phyloP scores from a whole-genome alignment of 2,113 vertebrate genomes.

The Bos javanicus region DNA sequence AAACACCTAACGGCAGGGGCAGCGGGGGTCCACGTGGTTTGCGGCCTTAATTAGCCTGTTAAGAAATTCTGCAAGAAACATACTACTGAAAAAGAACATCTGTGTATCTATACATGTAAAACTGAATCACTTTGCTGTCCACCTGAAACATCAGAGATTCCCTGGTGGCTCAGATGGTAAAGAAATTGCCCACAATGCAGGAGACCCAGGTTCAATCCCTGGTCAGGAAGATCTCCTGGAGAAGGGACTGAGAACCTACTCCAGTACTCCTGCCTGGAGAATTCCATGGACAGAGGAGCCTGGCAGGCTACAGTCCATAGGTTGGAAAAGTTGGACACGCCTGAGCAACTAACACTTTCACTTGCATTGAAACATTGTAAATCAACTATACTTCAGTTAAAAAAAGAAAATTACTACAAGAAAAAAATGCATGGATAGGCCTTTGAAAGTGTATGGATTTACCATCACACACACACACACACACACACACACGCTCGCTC shows the following conservation, averaged over 20 bases:
- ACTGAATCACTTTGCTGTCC: background rate
- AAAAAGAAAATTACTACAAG: background rate
- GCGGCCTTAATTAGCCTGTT: slow-evolving; percentile 19
- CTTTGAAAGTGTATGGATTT: slow-evolving; percentile 23
- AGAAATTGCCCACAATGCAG: background rate
- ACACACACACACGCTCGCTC: background rate
- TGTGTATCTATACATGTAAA: fast-evolving
- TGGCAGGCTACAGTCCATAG: background rate
- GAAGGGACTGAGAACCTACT: background rate
- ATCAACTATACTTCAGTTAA: background rate
- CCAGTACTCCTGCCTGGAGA: background rate
- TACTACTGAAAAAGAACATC: background rate
- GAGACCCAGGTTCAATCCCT: background rate
- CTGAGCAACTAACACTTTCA: background rate
- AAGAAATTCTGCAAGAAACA: background rate
- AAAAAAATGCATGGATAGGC: background rate
- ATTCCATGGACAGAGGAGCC: background rate
- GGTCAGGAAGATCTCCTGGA: background rate
- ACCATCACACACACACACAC: background rate
- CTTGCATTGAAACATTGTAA: background rate
- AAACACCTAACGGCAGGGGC: background rate
- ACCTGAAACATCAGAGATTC: background rate
- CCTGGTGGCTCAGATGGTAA: background rate
- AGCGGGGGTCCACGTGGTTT: background rate
- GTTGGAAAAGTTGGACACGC: background rate